These are phyloP conservation scores for Parotia lawesii DNA, from an alignment of 2,113 vertebrate species.

Conservation along the genomic window DNA sequence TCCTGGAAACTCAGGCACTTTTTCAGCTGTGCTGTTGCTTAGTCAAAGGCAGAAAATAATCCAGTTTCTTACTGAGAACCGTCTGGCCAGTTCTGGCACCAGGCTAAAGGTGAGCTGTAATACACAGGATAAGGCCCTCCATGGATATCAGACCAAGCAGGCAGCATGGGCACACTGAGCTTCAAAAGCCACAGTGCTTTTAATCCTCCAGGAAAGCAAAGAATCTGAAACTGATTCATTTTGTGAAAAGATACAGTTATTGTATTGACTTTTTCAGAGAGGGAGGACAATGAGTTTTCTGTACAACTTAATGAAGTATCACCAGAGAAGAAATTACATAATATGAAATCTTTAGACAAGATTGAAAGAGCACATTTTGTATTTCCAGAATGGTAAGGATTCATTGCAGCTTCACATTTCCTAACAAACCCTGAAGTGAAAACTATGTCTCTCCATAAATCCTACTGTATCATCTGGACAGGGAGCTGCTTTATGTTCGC, in stretches of 20 bases:
- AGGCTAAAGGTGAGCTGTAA: background rate
- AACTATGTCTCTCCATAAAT: background rate
- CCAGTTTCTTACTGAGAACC: background rate
- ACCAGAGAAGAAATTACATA: conserved; percentile 25
- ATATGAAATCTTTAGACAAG: conserved; percentile 1
- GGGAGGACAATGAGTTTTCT: background rate
- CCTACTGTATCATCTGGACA: background rate
- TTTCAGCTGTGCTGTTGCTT: background rate
- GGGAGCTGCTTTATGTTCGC: background rate
- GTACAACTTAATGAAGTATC: conserved; percentile 19
- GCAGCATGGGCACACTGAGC: background rate
- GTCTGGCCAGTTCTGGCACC: background rate
- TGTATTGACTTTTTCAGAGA: conserved; percentile 13
- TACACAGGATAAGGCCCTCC: background rate
- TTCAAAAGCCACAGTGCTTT: background rate
- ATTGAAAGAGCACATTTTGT: background rate
- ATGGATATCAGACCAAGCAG: background rate
- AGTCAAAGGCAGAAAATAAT: background rate
- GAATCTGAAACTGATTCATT: background rate
- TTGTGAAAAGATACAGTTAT: background rate
- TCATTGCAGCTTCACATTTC: background rate
- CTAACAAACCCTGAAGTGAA: conserved; percentile 2
- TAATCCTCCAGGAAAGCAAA: background rate
- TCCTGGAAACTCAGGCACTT: background rate
- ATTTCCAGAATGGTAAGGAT: background rate